A percentile compares a stretch with the other conserved stretches of the same genome.
These are phyloP conservation scores for Buphagus erythrorhynchus DNA, from an alignment of 2,797 vertebrate species.

Conservation along the genomic window DNA sequence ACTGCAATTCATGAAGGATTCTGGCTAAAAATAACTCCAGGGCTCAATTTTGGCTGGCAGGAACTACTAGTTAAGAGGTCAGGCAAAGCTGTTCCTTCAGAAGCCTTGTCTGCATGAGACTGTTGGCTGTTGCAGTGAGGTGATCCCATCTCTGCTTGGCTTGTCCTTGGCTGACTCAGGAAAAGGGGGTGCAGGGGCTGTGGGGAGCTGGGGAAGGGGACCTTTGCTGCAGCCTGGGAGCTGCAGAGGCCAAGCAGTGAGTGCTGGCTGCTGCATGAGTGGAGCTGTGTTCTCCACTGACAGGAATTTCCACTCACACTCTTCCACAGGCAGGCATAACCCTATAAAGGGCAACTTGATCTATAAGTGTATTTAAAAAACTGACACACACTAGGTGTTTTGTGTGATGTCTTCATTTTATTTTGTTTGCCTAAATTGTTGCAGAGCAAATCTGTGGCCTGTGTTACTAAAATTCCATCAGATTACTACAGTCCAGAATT, in stretches of 20 bases:
- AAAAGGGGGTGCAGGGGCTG: neutral
- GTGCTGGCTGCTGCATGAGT: neutral
- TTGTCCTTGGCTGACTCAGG: neutral
- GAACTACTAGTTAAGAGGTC: conserved; percentile 51
- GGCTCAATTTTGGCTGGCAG: conserved; percentile 24
- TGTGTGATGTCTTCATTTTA: neutral
- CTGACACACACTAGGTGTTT: neutral
- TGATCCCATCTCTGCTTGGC: neutral
- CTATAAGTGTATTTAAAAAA: neutral
- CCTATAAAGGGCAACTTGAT: neutral
- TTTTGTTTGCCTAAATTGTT: neutral
- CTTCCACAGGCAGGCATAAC: neutral
- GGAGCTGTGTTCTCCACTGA: neutral
- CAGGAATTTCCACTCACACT: neutral
- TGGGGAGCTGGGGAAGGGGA: neutral
- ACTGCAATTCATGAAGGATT: conserved; percentile 50
- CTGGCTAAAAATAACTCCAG: conserved; percentile 56
- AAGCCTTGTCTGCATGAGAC: neutral
- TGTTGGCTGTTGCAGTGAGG: neutral
- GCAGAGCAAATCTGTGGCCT: neutral
- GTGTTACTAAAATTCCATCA: conserved; percentile 5
- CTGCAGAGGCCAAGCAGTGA: neutral
- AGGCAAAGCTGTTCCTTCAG: conserved; percentile 30
- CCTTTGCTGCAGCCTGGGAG: neutral
- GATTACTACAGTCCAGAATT: conserved; percentile 19